Percentiles rank a stretch among this genome's conserved stretches.
These are phyloP conservation scores for Macaca fascicularis DNA, from an alignment of 2,113 vertebrate species.

Conservation along the genomic window T2T-MFA8v1.1 NC_088378.1:87238501-87239000, in stretches of 20 bases:
- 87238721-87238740: not conserved
- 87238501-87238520: not conserved
- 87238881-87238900: conserved; percentile 20
- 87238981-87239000: conserved; percentile 59
- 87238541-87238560: not conserved
- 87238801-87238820: conserved; percentile 51
- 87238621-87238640: not conserved
- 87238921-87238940: conserved; percentile 54
- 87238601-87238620: not conserved
- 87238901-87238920: not conserved
- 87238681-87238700: not conserved
- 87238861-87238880: not conserved
- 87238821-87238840: conserved; percentile 60
- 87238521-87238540: not conserved
- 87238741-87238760: not conserved
- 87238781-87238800: conserved; percentile 36
- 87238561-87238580: not conserved
- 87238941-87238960: conserved; percentile 55
- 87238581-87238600: conserved; percentile 24
- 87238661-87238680: not conserved
- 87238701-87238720: not conserved
- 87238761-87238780: not conserved
- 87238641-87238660: not conserved
- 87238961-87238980: conserved; percentile 62
- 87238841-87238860: conserved; percentile 36